Evolutionary conservation across 2,888 invertebrate species (phyloP).

Genomic region (Pegoplata infirma): DNA sequence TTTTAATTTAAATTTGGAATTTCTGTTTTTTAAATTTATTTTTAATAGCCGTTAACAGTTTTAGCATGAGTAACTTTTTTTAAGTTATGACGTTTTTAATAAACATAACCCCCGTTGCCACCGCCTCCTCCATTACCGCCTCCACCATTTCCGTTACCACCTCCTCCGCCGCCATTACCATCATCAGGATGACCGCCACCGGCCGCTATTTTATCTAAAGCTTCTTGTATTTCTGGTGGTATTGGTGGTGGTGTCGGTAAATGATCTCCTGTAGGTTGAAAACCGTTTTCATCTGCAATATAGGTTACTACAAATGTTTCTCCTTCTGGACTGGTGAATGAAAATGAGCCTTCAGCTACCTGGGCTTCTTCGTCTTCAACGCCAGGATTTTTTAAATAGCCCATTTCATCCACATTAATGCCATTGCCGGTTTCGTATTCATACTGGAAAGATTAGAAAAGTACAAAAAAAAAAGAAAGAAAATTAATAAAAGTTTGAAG

Average conservation of each 20-base stretch:
- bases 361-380: conserved; percentile 83
- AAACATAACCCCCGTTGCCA: conserved; percentile 59
- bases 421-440: conserved; percentile 88
- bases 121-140: conserved; percentile 64
- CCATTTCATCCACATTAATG: conserved; percentile 84
- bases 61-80: background rate
- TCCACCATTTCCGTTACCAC: conserved; percentile 49
- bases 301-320: conserved; percentile 82
- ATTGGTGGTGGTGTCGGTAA: conserved; percentile 90
- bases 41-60: background rate
- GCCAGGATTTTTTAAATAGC: conserved; percentile 85
- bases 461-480: no score
- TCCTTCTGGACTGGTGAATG: conserved; percentile 87
- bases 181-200: conserved; percentile 73
- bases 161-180: conserved; percentile 68
- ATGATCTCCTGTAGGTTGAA: conserved; percentile 83
- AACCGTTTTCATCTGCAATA: conserved; percentile 86
- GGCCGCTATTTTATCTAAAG: conserved; percentile 73
- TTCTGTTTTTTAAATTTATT: background rate
- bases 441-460: conserved; percentile 76
- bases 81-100: conserved; percentile 38
- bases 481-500: no score
- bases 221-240: conserved; percentile 84
- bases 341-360: conserved; percentile 84
- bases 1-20: conserved; percentile 1